phyloP scores from a whole-genome alignment of 2,113 vertebrate genomes.

The Lamprologus speciosus region DNA sequence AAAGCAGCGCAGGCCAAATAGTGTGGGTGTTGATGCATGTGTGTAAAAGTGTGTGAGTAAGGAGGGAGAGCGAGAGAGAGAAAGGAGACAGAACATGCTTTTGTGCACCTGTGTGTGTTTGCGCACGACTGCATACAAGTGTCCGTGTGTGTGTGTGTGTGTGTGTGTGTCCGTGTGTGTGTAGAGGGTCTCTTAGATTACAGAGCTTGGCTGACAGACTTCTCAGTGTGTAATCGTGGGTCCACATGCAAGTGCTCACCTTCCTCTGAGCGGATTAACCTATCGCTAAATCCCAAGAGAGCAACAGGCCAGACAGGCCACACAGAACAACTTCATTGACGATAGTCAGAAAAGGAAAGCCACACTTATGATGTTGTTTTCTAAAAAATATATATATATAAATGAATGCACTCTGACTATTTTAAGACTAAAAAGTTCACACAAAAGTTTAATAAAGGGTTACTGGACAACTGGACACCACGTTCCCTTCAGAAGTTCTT shows the following conservation, averaged over 20 bases:
- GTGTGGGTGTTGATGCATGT: constrained; percentile 49
- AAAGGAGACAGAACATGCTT: constrained; percentile 4
- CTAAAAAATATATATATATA: background rate
- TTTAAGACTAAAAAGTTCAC: background rate
- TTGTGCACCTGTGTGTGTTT: constrained; percentile 10
- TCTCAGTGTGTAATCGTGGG: constrained; percentile 78
- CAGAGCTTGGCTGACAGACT: constrained; percentile 69
- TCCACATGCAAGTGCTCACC: constrained; percentile 72
- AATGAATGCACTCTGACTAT: background rate
- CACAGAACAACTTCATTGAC: constrained; percentile 68
- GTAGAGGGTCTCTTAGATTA: constrained; percentile 70
- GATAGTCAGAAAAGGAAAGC: constrained; percentile 32
- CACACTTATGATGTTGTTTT: constrained; percentile 6
- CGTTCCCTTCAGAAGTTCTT: background rate
- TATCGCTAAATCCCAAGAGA: constrained; percentile 72
- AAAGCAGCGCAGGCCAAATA: constrained; percentile 47
- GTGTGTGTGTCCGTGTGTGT: constrained; percentile 23
- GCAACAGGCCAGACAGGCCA: constrained; percentile 70
- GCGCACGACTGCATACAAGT: background rate
- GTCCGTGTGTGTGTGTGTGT: background rate
- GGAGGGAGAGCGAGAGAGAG: background rate
- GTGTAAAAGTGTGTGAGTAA: constrained; percentile 12
- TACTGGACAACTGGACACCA: background rate
- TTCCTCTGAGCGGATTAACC: constrained; percentile 74
- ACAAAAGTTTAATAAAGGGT: background rate